Evolutionary conservation across 1,140 invertebrate genomes (phyloP), one percentile per base, ranked within the genome.

Genomic region (Pseudachorutes palmiensis): DNA sequence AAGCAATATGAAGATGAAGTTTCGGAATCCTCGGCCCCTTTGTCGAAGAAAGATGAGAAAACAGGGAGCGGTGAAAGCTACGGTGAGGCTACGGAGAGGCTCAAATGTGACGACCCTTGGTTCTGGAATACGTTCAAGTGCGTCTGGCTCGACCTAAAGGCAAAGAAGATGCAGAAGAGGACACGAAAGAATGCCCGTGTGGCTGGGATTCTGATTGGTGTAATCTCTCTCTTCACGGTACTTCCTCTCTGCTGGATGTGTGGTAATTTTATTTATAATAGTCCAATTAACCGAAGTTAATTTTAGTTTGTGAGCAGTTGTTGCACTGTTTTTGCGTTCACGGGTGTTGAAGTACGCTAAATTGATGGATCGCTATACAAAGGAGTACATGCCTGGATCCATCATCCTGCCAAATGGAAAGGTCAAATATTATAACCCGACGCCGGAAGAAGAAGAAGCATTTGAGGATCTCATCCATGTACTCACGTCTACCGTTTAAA

Each of bases 101-200:
- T 71, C 19, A 65, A 60, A 14, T 71, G 69, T 58, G 66, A 71
- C 16, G 29, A 68, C 30, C 70, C 70, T 22, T 71, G 66, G 66
- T 68, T 71, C 49, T 71, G 70, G 70, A 71, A 71, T 65, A 32
- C 70, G 9, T 62, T 65, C 33, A 64, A 64, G 41, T 71, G 70
- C 65, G 30, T 57, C 2, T 71, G 64, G 63, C 5, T 71, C 2
- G 70, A 71, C 33, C 1, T 62, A 9, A 33, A 48, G 59, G 24
- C 31, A 12, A 26, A 66, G 3, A 62, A 68, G 12, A 31, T 63
- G 24, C 16, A 29, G 49, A 24, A 31, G 2, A 24, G 64, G 45
- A 68, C 66, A 1, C 48, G 24, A 30, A 24, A 16, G n/a, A 71
- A 71, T 58, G 66, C 64, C 19, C 62, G 59, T 33, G 36, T 64